Conservation (phyloP, 2,113 vertebrate genomes). For the Prionailurus viverrinus region DNA sequence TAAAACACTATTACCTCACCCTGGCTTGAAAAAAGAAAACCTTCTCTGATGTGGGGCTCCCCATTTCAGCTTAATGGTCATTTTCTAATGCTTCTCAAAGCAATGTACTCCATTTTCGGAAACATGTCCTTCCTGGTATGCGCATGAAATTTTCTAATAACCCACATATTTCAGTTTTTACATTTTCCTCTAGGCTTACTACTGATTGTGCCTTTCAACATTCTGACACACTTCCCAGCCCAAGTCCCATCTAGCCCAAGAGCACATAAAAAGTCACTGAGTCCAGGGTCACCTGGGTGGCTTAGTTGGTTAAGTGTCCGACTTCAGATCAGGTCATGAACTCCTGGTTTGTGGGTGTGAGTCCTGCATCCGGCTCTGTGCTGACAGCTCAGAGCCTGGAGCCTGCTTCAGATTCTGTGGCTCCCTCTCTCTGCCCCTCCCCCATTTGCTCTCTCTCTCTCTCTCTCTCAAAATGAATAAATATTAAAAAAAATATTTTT, state of each 20-base stretch:
- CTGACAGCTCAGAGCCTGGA: too few relatives aligned
- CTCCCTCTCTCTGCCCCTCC: too few relatives aligned
- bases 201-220: not conserved
- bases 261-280: not conserved
- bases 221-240: not conserved
- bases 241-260: not conserved
- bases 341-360: too few relatives aligned
- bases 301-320: too few relatives aligned
- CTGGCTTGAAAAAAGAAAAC: not conserved
- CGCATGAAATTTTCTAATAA: not conserved
- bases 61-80: not conserved
- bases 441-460: too few relatives aligned
- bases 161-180: not conserved
- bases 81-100: slow-evolving; percentile 34
- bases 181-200: not conserved
- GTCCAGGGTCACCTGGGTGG: too few relatives aligned
- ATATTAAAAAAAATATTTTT: too few relatives aligned
- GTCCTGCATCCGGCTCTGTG: too few relatives aligned
- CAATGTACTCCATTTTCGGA: not conserved
- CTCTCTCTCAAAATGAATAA: too few relatives aligned
- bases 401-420: too few relatives aligned
- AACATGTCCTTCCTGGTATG: not conserved
- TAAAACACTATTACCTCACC: not conserved
- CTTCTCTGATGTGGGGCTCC: not conserved
- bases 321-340: too few relatives aligned